Evolutionary conservation across 2,797 vertebrate species (phyloP).

Genomic region (Orientallactaga sibirica): DNA sequence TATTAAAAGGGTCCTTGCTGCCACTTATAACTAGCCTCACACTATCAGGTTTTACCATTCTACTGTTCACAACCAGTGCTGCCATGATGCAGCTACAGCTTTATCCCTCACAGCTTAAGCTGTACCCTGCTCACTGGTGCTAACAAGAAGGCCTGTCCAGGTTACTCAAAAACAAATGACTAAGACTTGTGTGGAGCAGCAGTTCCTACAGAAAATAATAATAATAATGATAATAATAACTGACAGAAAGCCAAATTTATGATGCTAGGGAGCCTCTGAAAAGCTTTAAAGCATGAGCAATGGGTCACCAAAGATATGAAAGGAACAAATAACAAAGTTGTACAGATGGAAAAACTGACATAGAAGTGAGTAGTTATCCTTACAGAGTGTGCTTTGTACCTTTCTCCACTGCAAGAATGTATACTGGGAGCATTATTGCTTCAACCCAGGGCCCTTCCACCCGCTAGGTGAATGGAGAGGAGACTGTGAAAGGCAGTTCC

Average conservation of each 20-base stretch:
- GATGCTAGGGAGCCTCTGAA: background rate
- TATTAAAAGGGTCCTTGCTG: too few species aligned
- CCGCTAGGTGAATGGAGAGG: background rate
- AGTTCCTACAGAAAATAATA: too few species aligned
- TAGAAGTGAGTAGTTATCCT: background rate
- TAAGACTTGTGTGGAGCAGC: too few species aligned
- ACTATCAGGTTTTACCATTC: too few species aligned
- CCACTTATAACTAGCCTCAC: too few species aligned
- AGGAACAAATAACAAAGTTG: background rate
- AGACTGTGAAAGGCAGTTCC: background rate
- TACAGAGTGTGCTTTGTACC: background rate
- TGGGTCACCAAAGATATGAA: background rate
- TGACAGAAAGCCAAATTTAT: background rate
- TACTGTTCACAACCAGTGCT: too few species aligned
- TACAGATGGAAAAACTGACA: background rate
- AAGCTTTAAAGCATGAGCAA: background rate
- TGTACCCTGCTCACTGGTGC: background rate
- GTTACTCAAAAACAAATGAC: too few species aligned
- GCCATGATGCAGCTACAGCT: too few species aligned
- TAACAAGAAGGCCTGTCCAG: background rate
- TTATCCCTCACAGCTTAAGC: too few species aligned
- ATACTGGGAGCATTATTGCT: background rate
- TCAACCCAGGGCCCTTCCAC: background rate
- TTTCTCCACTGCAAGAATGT: background rate
- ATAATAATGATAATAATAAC: too few species aligned